Percentiles rank a stretch among this genome's conserved stretches.
These are phyloP conservation scores for Drosophila rubida DNA, from an alignment of 2,888 invertebrate species.

Conservation along the genomic window DNA sequence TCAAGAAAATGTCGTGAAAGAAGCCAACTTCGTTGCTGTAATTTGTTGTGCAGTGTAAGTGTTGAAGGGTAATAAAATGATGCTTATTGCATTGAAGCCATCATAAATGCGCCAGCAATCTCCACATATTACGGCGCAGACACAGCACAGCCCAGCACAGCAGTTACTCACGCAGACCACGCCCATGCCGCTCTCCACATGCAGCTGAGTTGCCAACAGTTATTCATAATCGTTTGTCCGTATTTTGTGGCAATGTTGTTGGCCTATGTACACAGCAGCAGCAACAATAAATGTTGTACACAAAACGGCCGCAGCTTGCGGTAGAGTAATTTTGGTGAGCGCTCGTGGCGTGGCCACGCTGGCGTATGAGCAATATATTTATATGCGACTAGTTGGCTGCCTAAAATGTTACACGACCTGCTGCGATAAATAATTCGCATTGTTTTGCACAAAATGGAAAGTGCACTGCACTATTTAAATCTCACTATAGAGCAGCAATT, in stretches of 20 bases:
- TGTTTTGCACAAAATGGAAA: conserved; percentile 5
- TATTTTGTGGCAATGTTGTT: conserved; percentile 47
- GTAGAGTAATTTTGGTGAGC: conserved; percentile 61
- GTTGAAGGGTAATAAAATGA: conserved; percentile 58
- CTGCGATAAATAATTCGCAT: conserved; percentile 48
- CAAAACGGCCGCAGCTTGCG: conserved; percentile 65
- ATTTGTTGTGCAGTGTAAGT: conserved; percentile 38
- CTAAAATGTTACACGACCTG: conserved; percentile 24
- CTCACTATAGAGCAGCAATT: conserved; percentile 23
- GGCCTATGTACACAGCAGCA: conserved; percentile 44
- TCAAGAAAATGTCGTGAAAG: too few relatives aligned
- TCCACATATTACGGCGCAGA: conserved; percentile 8
- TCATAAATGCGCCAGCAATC: conserved; percentile 40
- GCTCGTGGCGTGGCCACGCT: conserved; percentile 19
- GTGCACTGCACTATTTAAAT: conserved; percentile 7
- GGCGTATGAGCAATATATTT: conserved; percentile 65
- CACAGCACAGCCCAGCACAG: conserved; percentile 11
- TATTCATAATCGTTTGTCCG: conserved; percentile 79
- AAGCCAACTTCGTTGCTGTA: not conserved
- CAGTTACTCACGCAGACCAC: conserved; percentile 5
- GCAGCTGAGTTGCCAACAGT: conserved; percentile 40
- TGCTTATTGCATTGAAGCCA: conserved; percentile 45
- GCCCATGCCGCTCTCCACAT: not conserved
- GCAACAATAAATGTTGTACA: conserved; percentile 33
- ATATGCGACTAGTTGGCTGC: conserved; percentile 20